Evolutionary conservation across 2,113 vertebrate genomes (phyloP), one percentile per base, ranked within the genome.

Genomic region (Archocentrus centrarchus): DNA sequence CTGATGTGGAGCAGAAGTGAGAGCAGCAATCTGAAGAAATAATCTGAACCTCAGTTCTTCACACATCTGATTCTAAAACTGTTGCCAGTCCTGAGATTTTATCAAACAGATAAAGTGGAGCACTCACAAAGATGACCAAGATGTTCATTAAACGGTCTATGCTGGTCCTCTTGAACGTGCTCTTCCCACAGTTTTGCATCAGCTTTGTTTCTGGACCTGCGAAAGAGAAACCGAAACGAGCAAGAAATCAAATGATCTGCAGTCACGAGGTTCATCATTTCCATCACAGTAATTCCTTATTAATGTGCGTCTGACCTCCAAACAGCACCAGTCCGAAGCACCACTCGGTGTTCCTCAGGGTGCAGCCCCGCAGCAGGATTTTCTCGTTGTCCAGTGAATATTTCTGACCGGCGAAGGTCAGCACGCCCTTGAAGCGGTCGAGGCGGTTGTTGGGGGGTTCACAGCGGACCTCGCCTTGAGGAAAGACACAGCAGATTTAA

Each of bases 301-400:
- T 44, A 53, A 32, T 53, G 66, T 7, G 15, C 17, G 11, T 47
- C 96, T 1, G 89, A 99, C 98, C 98, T 58, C 97, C 97, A 58
- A 98, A 99, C 89, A 99, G 94, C 86, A 99, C 98, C 0, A 99
- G 93, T 7, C 98, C 98, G 5, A 96, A 99, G 92, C 98, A 99
- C 98, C 98, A 99, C 0, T 97, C 96, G 0, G 98, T 99, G 94
- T 99, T 99, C 91, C 97, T 96, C 82, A 99, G 95, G 0, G 97
- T 96, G 91, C 98, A 99, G 83, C 98, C 98, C 7, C 98, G 92
- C 86, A 99, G 95, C 80, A 99, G 91, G 86, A 99, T 95, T 90
- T 96, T 97, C 82, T 98, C 97, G 7, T 97, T 97, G 94, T 98
- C 96, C 90, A 99, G 94, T 1, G 96, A 30, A 30, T 97, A 97